phyloP scores from a whole-genome alignment of 2,888 invertebrate species.

The Tanypteryx hageni region DNA sequence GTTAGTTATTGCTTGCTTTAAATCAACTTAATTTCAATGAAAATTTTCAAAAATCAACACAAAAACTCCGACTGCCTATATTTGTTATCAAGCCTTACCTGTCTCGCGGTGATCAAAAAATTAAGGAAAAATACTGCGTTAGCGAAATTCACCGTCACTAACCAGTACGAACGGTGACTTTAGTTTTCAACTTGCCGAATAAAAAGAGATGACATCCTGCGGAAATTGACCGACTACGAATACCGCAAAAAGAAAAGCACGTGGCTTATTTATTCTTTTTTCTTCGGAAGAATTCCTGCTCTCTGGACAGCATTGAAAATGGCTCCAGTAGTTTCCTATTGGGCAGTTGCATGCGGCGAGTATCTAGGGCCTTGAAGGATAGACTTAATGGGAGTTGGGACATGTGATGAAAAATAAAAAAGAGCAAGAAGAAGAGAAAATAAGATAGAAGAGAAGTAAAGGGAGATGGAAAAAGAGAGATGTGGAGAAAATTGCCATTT shows the following conservation, averaged over 20 bases:
- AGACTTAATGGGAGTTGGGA: constrained; percentile 54
- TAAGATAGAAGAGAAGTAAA: background rate
- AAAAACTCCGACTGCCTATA: no score
- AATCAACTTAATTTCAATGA: no score
- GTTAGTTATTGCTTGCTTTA: no score
- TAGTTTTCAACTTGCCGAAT: background rate
- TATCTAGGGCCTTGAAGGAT: constrained; percentile 22
- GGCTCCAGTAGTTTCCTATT: background rate
- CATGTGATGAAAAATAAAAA: constrained; percentile 52
- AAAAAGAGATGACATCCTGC: background rate
- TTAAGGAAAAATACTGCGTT: no score
- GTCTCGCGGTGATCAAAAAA: no score
- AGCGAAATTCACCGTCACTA: no score
- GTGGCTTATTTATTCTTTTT: background rate
- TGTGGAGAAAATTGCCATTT: constrained; percentile 59
- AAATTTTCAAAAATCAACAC: no score
- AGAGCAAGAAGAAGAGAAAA: constrained; percentile 31
- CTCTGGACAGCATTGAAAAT: constrained; percentile 16
- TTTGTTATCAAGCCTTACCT: no score
- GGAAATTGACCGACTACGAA: background rate
- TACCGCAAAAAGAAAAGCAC: background rate
- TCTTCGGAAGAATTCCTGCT: constrained; percentile 27
- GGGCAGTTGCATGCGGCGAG: constrained; percentile 1
- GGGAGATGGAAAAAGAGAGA: background rate
- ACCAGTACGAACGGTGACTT: background rate